A percentile compares a stretch with the other conserved stretches of the same genome.
Conservation (phyloP, 2,113 vertebrate genomes). For the Stegostoma tigrinum region DNA sequence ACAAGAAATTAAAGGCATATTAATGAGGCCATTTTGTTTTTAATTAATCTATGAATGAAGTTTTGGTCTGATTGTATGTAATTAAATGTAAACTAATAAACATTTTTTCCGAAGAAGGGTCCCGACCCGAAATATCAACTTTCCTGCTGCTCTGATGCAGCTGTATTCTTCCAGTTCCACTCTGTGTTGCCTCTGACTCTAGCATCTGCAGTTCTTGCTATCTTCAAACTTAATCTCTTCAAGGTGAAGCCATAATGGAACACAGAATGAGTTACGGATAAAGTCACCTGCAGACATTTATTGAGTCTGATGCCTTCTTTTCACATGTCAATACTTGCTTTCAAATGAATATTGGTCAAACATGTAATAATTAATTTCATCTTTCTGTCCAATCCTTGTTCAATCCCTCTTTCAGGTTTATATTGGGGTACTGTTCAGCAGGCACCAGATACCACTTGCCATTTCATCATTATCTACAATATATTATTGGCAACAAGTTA, state of each 20-base stretch:
- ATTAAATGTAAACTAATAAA: background rate
- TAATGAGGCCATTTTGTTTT: background rate
- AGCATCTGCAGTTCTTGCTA: no score
- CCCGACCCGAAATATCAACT: no score
- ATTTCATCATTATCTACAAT: no score
- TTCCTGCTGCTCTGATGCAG: no score
- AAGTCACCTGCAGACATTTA: background rate
- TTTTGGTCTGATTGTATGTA: background rate
- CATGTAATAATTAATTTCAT: background rate
- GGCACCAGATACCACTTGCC: no score
- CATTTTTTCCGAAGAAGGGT: no score
- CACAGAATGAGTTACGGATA: background rate
- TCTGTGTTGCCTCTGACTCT: no score
- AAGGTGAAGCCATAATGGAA: background rate
- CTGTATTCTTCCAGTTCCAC: no score
- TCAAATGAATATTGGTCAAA: background rate
- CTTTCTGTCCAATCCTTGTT: background rate
- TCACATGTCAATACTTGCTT: background rate
- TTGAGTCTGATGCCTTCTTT: background rate
- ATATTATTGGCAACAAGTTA: no score
- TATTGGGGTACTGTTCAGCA: background rate
- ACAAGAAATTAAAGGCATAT: background rate
- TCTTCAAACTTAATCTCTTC: background rate
- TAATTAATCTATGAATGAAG: background rate
- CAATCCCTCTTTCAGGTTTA: background rate